Percentiles rank a stretch among this genome's conserved stretches.
phyloP scores from a whole-genome alignment of 2,888 invertebrate species.

The Amiota mariae region DNA sequence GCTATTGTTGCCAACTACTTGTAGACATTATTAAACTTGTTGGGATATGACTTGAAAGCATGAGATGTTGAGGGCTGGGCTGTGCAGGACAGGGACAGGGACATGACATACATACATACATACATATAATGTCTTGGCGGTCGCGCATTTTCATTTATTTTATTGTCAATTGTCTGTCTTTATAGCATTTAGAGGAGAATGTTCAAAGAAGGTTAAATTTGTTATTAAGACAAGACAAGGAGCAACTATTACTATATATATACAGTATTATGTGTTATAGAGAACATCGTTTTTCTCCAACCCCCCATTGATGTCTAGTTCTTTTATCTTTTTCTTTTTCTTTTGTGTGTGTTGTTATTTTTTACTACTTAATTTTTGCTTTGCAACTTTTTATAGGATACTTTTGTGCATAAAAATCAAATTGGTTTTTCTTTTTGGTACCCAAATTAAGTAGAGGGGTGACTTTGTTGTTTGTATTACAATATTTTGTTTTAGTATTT shows the following conservation, averaged over 20 bases:
- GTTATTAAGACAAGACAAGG: background rate
- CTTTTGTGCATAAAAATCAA: constrained; percentile 20
- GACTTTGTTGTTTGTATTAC: background rate
- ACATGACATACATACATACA: too few species aligned
- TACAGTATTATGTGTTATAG: too few species aligned
- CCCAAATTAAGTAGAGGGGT: background rate
- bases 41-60: background rate
- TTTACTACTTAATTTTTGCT: constrained; percentile 59
- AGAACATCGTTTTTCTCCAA: too few species aligned
- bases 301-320: background rate
- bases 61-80: background rate
- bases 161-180: constrained; percentile 61
- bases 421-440: constrained; percentile 16
- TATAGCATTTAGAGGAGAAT: constrained; percentile 47
- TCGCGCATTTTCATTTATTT: constrained; percentile 59
- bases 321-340: background rate
- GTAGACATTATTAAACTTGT: constrained; percentile 27
- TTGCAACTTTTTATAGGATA: constrained; percentile 20
- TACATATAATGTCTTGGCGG: constrained; percentile 25
- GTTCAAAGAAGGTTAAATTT: background rate
- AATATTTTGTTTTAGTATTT: background rate
- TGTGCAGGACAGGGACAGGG: too few species aligned
- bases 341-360: constrained; percentile 17
- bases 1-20: constrained; percentile 23
- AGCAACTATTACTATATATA: too few species aligned